Percentiles rank a stretch among this genome's conserved stretches.
phyloP scores from a whole-genome alignment of 2,888 invertebrate genomes.

The Monopis laevigella region DNA sequence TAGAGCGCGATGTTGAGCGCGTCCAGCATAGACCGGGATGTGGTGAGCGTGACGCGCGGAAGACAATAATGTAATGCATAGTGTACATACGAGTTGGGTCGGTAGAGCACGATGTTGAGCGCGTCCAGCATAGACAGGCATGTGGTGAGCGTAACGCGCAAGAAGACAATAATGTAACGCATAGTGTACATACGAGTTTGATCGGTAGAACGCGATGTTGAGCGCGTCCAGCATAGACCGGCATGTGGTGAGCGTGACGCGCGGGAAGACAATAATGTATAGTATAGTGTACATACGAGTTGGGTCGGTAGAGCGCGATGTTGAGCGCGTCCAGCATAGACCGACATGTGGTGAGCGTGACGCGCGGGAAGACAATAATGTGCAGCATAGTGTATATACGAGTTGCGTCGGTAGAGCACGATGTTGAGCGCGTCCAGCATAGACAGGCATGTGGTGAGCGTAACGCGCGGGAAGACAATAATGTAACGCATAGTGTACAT shows the following conservation, averaged over 20 bases:
- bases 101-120: slow-evolving; percentile 79
- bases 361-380: slow-evolving; percentile 84
- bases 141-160: slow-evolving; percentile 75
- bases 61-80: too few species aligned
- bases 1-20: slow-evolving; percentile 83
- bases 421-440: slow-evolving; percentile 83
- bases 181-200: slow-evolving; percentile 75
- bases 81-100: slow-evolving; percentile 82
- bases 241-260: slow-evolving; percentile 77
- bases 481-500: slow-evolving; percentile 30
- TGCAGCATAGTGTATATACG: slow-evolving; percentile 57
- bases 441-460: slow-evolving; percentile 78
- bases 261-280: slow-evolving; percentile 77
- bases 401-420: slow-evolving; percentile 83
- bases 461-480: slow-evolving; percentile 77
- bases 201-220: slow-evolving; percentile 81
- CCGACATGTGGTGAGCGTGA: slow-evolving; percentile 77
- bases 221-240: slow-evolving; percentile 84
- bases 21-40: slow-evolving; percentile 82
- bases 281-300: slow-evolving; percentile 71
- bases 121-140: slow-evolving; percentile 85
- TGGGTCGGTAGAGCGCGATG: slow-evolving; percentile 83
- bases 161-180: too few species aligned
- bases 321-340: slow-evolving; percentile 83
- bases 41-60: slow-evolving; percentile 76